Evolutionary conservation across 92 coral and sea anemone species (phyloP).

Genomic region (Phenganax stokvisi): DNA sequence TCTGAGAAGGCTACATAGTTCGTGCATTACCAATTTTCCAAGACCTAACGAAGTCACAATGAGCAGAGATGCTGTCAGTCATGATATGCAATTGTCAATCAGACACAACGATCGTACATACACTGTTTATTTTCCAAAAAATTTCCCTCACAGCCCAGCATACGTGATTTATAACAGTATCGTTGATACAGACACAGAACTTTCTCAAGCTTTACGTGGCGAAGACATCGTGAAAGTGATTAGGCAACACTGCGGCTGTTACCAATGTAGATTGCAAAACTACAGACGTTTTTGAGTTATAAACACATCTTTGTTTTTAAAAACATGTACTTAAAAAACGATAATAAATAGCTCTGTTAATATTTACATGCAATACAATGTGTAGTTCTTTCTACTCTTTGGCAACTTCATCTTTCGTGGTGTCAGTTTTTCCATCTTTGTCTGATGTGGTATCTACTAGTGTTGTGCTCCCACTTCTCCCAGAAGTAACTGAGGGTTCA

Average conservation of each 20-base stretch:
- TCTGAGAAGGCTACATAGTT: not conserved
- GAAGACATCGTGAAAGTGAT: constrained; percentile 10
- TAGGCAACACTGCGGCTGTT: not conserved
- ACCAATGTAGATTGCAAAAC: not conserved
- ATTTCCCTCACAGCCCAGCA: constrained; percentile 24
- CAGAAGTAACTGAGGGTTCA: not conserved
- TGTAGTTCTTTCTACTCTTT: not conserved
- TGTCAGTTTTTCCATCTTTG: not conserved
- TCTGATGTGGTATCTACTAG: not conserved
- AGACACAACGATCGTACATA: constrained; percentile 8
- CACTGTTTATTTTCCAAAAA: not conserved
- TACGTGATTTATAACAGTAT: not conserved
- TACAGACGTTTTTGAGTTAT: not conserved
- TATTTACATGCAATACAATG: not conserved
- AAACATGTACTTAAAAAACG: constrained; percentile 5
- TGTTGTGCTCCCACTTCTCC: not conserved
- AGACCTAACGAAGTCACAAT: constrained; percentile 9
- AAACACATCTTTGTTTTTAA: not conserved
- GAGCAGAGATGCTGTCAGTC: constrained; percentile 15
- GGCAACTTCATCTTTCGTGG: constrained; percentile 4
- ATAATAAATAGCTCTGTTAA: not conserved
- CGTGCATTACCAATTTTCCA: not conserved
- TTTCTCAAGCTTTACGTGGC: not conserved
- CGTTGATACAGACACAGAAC: not conserved
- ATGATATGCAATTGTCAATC: constrained; percentile 18